Conservation (phyloP, 2,797 vertebrate species). For the Petrocephalus sullivani region DNA sequence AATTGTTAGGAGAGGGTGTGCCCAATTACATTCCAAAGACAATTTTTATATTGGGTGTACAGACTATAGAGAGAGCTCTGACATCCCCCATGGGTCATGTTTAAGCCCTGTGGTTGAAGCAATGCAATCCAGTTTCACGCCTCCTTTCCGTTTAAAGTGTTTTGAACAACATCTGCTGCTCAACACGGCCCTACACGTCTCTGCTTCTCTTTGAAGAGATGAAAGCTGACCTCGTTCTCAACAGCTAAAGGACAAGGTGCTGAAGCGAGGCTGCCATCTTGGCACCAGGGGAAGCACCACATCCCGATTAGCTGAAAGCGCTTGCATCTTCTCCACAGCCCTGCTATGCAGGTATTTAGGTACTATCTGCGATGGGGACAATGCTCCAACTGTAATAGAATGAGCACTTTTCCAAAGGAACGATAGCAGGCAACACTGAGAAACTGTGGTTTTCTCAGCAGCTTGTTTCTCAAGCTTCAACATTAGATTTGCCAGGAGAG, state of each 20-base stretch:
- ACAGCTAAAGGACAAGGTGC: not conserved
- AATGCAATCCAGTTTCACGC: not conserved
- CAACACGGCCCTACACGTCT: not conserved
- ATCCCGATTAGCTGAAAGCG: not conserved
- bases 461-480: not conserved
- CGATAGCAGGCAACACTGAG: not conserved
- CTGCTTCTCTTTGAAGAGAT: conserved; percentile 2
- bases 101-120: not conserved
- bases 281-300: conserved; percentile 21
- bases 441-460: not conserved
- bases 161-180: not conserved
- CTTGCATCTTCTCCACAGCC: not conserved
- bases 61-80: not conserved
- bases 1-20: not conserved
- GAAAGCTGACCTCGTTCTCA: conserved; percentile 11
- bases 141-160: not conserved
- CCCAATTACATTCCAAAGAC: not conserved
- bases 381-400: not conserved
- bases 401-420: not conserved
- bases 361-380: not conserved
- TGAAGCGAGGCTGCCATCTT: conserved; percentile 52
- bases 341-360: not conserved
- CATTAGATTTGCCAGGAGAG: not conserved
- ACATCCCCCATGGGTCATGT: not conserved
- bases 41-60: not conserved